Conservation (phyloP, 64 coral and sea anemone genomes). For the Acropora yongei region DNA sequence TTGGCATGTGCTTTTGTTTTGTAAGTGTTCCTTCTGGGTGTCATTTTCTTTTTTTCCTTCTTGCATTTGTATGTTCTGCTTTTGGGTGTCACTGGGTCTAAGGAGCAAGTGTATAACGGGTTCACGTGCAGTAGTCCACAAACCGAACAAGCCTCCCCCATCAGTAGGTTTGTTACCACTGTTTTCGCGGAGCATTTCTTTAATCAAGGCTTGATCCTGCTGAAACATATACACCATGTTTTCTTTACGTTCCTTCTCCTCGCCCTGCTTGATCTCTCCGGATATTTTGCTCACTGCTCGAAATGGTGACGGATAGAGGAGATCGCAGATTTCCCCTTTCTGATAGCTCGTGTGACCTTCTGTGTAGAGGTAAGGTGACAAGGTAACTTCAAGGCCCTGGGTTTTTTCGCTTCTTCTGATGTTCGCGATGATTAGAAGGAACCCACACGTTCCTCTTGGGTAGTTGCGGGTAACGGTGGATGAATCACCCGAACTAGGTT, state of each 20-base stretch:
- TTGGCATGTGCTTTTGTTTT: too few species aligned
- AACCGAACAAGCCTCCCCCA: constrained; percentile 57
- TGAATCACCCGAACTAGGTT: constrained; percentile 77
- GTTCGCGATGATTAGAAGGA: constrained; percentile 82
- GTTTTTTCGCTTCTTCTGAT: not conserved
- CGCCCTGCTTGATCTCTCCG: not conserved
- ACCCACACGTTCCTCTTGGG: constrained; percentile 63
- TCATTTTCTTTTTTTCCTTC: too few species aligned
- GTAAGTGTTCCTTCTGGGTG: too few species aligned
- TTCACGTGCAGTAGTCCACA: constrained; percentile 63
- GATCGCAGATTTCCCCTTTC: not conserved
- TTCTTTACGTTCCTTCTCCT: not conserved
- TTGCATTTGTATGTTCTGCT: too few species aligned
- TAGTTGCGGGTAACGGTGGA: constrained; percentile 72
- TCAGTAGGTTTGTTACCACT: not conserved
- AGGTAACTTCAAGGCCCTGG: constrained; percentile 6
- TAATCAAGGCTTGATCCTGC: not conserved
- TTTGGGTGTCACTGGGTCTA: not conserved
- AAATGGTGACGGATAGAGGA: constrained; percentile 4
- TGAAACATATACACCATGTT: constrained; percentile 7
- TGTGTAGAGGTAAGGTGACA: constrained; percentile 67
- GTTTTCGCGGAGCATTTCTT: not conserved
- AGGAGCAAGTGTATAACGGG: constrained; percentile 65
- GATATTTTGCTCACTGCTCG: not conserved
- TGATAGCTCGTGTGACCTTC: constrained; percentile 16